phyloP scores from a whole-genome alignment of 2,888 invertebrate genomes.

The Laothoe populi region DNA sequence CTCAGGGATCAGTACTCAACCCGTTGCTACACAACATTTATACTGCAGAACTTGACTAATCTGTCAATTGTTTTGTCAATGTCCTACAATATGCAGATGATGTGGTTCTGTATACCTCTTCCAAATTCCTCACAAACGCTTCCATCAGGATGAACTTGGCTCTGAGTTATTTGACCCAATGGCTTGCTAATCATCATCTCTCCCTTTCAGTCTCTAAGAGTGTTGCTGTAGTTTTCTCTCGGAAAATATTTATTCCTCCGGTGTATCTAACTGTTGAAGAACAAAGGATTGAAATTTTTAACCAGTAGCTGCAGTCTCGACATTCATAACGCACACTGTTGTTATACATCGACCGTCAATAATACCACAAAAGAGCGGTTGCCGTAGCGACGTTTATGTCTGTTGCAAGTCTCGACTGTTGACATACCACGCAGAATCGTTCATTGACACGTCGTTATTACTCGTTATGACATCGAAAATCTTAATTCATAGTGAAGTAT shows the following conservation, averaged over 20 bases:
- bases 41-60: background rate
- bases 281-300: no score
- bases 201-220: background rate
- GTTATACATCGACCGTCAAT: no score
- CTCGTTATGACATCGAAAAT: no score
- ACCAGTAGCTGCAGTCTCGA: no score
- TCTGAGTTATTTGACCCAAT: background rate
- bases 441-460: no score
- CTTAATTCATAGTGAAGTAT: no score
- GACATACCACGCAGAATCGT: no score
- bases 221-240: background rate
- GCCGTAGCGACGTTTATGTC: no score
- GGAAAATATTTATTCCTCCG: background rate
- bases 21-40: background rate
- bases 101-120: background rate
- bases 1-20: background rate
- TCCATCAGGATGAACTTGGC: background rate
- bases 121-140: background rate
- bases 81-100: background rate
- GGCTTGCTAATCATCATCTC: background rate
- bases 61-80: background rate
- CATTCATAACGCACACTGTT: no score
- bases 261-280: no score
- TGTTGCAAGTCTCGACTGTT: no score
- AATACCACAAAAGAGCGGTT: no score